A percentile compares a stretch with the other conserved stretches of the same genome.
Evolutionary conservation across 2,113 vertebrate species (phyloP).

Genomic region (Elgaria multicarinata): DNA sequence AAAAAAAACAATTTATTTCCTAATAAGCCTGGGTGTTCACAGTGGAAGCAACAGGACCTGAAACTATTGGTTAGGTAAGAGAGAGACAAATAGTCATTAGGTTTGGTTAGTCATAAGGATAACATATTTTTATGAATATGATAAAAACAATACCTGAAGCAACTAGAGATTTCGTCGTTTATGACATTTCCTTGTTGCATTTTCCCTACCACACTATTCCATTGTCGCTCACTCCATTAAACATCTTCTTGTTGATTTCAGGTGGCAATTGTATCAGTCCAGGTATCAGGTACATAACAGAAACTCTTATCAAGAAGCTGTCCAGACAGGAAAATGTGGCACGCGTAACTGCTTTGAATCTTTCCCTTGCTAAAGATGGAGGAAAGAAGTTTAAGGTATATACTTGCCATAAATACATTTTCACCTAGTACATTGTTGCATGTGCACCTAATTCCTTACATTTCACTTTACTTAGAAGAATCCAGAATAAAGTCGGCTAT

Average conservation of each 20-base stretch:
- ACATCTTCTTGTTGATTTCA: conserved; percentile 69
- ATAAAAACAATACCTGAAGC: neutral
- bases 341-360: conserved; percentile 79
- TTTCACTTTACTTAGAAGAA: neutral
- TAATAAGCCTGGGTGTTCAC: neutral
- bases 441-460: neutral
- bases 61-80: neutral
- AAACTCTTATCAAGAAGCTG: conserved; percentile 78
- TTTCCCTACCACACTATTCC: neutral
- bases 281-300: conserved; percentile 85
- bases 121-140: neutral
- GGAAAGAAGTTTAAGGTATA: conserved; percentile 86
- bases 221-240: neutral
- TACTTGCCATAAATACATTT: neutral
- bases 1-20: neutral
- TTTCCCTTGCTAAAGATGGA: conserved; percentile 81
- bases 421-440: neutral
- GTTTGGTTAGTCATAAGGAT: neutral
- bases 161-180: neutral
- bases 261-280: conserved; percentile 63
- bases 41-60: neutral
- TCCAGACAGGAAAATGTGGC: conserved; percentile 83
- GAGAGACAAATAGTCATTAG: neutral
- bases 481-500: neutral
- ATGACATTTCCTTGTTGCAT: neutral